Percentiles rank a stretch among this genome's conserved stretches.
phyloP scores from a whole-genome alignment of 2,888 invertebrate genomes.

The Caenorhabditis sulstoni region DNA sequence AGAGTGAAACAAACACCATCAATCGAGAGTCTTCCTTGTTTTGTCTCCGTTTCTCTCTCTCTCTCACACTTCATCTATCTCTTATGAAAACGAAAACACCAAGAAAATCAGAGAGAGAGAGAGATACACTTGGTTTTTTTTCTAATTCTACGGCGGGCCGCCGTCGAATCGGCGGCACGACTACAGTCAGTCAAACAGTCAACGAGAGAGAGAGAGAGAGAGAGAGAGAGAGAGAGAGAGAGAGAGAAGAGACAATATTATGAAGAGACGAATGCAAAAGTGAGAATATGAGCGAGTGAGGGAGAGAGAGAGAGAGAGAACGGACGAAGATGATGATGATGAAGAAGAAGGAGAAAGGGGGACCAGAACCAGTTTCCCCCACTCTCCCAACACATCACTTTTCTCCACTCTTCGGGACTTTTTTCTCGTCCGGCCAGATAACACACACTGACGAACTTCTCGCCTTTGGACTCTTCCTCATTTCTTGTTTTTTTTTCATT shows the following conservation, averaged over 20 bases:
- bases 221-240: slow-evolving; percentile 11
- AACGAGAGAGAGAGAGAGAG: slow-evolving; percentile 16
- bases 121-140: slow-evolving; percentile 45
- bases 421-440: slow-evolving; percentile 35
- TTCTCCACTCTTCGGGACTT: slow-evolving; percentile 39
- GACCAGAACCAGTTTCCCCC: slow-evolving; percentile 38
- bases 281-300: background rate
- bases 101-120: slow-evolving; percentile 9
- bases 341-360: slow-evolving; percentile 29
- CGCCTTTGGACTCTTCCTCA: background rate
- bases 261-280: background rate
- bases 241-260: slow-evolving; percentile 11
- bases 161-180: slow-evolving; percentile 27
- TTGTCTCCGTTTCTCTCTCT: slow-evolving; percentile 24
- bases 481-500: background rate
- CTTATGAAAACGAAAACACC: slow-evolving; percentile 41
- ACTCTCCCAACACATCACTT: slow-evolving; percentile 21
- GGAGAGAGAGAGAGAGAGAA: slow-evolving; percentile 18
- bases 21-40: slow-evolving; percentile 28
- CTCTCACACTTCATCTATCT: slow-evolving; percentile 33
- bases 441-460: slow-evolving; percentile 11
- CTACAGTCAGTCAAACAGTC: slow-evolving; percentile 57
- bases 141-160: background rate
- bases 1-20: slow-evolving; percentile 39
- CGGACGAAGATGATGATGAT: slow-evolving; percentile 19